Base-by-base conservation (phyloP, 2,113 vertebrate species). In the Pampusana beccarii region DNA sequence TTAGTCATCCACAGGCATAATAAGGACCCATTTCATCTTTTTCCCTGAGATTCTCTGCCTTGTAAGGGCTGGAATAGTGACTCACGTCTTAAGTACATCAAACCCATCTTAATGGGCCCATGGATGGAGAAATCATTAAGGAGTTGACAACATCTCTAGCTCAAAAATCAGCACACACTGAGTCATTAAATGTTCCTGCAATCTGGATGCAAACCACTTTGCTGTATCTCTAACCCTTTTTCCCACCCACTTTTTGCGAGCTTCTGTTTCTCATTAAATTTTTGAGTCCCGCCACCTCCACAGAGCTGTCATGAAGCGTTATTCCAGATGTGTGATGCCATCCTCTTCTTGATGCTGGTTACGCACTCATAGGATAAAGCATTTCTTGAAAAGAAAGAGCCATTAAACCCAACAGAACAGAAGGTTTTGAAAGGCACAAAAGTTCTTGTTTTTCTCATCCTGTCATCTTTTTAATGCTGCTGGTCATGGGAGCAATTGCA, bases 191-290 rank as follows among this genome's bases (percentile, higher is more conserved):
- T 13, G 69, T 36, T 71, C 88, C 77, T 29, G 31, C 4, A 4
- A 60, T 86, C 46, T 13, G 92, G 16, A 67, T 80, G 80, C 31
- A 91, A 80, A 79, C 38, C 34, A 6, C 53, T 92, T 10, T 34
- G 14, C 75, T 95, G 34, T 9, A 66, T 84, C 86, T 80, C 92
- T 40, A 5, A 60, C 64, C 73, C 80, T 64, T 75, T 88, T 88
- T 80, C 93, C 92, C 90, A 86, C 79, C 57, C 88, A 53, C 57
- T 93, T 89, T 13, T 61, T 75, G 75, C 40, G 44, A 65, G 86
- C 29, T 92, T 93, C 57, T 92, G 92, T 91, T 96, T 94, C 86
- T 92, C 86, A 50, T 96, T 75, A 96, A 40, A 66, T 67, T 67
- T 56, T 54, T 67, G 51, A 96, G 90, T 21, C 80, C 90, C 77